These are phyloP conservation scores for Papilio glaucus DNA, from an alignment of 1,140 invertebrate species.

Conservation along the genomic window DNA sequence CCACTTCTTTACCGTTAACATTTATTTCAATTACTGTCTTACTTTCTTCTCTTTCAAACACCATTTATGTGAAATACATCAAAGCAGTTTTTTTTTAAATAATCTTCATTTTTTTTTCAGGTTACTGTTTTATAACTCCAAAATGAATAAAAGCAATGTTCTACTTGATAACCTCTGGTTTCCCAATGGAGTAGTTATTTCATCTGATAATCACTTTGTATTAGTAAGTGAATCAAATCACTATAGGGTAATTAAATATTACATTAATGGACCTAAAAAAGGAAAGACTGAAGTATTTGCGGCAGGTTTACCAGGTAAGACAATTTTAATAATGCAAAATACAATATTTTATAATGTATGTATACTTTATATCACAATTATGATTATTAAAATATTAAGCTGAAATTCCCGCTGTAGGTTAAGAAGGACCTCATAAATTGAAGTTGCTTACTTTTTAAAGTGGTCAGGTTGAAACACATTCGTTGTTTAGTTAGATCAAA, in stretches of 20 bases:
- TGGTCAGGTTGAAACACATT: no score
- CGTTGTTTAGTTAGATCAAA: no score
- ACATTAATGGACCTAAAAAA: slow-evolving; percentile 89
- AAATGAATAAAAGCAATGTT: slow-evolving; percentile 85
- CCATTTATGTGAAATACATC: no score
- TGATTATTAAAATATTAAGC: no score
- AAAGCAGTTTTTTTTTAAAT: background rate
- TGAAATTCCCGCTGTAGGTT: no score
- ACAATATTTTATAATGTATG: no score
- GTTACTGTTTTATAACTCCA: slow-evolving; percentile 83
- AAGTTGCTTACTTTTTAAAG: no score
- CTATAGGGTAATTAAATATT: slow-evolving; percentile 86
- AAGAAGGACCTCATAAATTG: no score
- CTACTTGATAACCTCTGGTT: slow-evolving; percentile 89
- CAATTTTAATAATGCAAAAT: background rate
- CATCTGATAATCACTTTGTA: slow-evolving; percentile 89
- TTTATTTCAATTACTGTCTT: no score
- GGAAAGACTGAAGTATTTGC: slow-evolving; percentile 89
- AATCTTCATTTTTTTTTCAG: slow-evolving; percentile 78
- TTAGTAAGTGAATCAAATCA: slow-evolving; percentile 87
- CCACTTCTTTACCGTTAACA: no score
- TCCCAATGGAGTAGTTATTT: slow-evolving; percentile 91
- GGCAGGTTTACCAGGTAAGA: slow-evolving; percentile 89
- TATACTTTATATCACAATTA: no score
- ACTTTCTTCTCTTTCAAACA: no score